Evolutionary conservation across 64 coral and sea anemone genomes (phyloP).

Genomic region (Dendronephthya gigantea): DNA sequence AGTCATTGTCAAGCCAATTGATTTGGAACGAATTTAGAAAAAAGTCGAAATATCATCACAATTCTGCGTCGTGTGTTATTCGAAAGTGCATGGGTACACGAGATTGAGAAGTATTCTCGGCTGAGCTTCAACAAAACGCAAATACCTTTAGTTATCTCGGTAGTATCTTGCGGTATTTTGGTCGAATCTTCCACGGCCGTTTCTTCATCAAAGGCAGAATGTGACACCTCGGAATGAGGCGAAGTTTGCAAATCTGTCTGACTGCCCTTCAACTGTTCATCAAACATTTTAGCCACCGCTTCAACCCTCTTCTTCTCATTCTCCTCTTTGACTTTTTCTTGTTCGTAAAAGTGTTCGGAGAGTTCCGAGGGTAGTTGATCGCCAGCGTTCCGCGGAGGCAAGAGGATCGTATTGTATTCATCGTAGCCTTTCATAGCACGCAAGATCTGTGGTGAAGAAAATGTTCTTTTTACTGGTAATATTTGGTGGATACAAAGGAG

Average conservation of each 20-base stretch:
- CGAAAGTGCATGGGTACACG: no score
- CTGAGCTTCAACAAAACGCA: not conserved
- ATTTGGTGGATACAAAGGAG: no score
- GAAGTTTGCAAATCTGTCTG: not conserved
- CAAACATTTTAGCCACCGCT: constrained; percentile 47
- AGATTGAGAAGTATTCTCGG: no score
- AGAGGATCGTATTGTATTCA: constrained; percentile 90
- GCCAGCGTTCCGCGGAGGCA: constrained; percentile 74
- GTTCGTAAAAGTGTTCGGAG: constrained; percentile 50
- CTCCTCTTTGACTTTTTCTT: constrained; percentile 74
- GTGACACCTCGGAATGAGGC: not conserved
- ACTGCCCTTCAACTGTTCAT: constrained; percentile 15
- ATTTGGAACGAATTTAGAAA: no score
- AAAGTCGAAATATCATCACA: no score
- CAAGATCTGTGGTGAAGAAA: constrained; percentile 42
- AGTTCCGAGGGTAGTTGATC: constrained; percentile 68
- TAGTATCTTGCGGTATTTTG: constrained; percentile 20
- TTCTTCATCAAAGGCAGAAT: not conserved
- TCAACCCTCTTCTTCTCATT: constrained; percentile 64
- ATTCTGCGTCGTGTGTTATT: no score
- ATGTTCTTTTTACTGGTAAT: not conserved
- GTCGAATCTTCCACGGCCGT: constrained; percentile 17
- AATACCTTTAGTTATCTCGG: not conserved
- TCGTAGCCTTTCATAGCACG: constrained; percentile 97
- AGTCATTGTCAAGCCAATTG: not conserved